These are phyloP conservation scores for Zophobas atratus DNA, from an alignment of 1,140 invertebrate genomes.

Conservation along the genomic window DNA sequence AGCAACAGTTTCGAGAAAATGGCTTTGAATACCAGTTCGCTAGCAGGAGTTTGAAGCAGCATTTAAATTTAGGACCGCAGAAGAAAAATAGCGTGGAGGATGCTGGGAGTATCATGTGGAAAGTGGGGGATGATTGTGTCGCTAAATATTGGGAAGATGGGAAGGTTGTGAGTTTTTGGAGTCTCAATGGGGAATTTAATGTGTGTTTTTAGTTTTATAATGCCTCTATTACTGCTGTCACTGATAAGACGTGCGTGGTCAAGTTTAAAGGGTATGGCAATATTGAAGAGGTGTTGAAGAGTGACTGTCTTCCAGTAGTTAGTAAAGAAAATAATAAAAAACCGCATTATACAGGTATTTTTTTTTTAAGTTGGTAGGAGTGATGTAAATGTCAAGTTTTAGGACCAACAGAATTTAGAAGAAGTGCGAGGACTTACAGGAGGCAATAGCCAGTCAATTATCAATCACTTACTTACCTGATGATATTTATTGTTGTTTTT, in stretches of 20 bases:
- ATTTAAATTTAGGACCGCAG: constrained; percentile 60
- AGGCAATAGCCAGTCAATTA: constrained; percentile 20
- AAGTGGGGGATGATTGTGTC: constrained; percentile 85
- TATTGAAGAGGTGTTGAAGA: constrained; percentile 88
- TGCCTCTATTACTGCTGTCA: constrained; percentile 85
- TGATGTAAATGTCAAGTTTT: constrained; percentile 31
- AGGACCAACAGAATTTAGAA: constrained; percentile 59
- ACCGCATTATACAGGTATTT: constrained; percentile 44
- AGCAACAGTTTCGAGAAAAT: constrained; percentile 55
- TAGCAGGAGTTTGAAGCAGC: constrained; percentile 62
- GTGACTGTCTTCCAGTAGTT: constrained; percentile 80
- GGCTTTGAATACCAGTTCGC: constrained; percentile 63
- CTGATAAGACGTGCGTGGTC: constrained; percentile 86
- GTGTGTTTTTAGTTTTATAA: constrained; percentile 83
- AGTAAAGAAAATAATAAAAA: constrained; percentile 46
- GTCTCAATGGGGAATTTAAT: no score
- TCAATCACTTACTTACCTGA: not conserved
- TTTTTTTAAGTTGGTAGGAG: constrained; percentile 30
- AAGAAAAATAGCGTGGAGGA: constrained; percentile 64
- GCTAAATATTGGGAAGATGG: constrained; percentile 95
- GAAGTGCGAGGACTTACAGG: constrained; percentile 45
- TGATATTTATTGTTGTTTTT: constrained; percentile 28
- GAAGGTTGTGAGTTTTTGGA: constrained; percentile 71
- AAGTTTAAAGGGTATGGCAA: constrained; percentile 91
- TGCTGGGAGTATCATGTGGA: constrained; percentile 74